Base-by-base conservation (phyloP, 2,888 invertebrate species). In the Xestia c-nigrum region DNA sequence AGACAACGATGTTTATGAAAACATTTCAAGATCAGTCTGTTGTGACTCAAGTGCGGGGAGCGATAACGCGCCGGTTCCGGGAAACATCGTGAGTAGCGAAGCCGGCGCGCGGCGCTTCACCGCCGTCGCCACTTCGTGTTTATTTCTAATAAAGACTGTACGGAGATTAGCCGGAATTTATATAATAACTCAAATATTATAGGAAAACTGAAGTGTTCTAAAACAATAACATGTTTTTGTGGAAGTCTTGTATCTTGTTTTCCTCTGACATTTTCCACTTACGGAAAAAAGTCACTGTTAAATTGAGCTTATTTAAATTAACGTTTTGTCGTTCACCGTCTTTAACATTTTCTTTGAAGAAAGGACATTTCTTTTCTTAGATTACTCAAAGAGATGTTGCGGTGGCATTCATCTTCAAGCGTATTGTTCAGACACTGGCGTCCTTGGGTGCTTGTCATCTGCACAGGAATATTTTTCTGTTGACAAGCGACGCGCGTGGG, bases 11-110 rank as follows among this genome's bases (percentile, higher is more conserved):
- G 76, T 75, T 77, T 67, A 63, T 76, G 81, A 85, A 88, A 83
- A 81, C 24, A 79, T 84, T 88, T 88, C 87, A 88, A 88, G 88
- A 81, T 78, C 85, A 84, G 61, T 43, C 43, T 43, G 43, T 76
- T 65, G 78, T 65, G 88, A 88, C 83, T 88, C 87, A 88, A 88
- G 81, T 73, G 77, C 76, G 74, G 43, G n/a, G 68, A n/a, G 65
- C 72, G 78, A 79, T 83, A 87, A 74, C 78, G 59, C 69, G 70
- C 47, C 12, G 79, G 67, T 88, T 88, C 88, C 74, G 68, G 80
- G 88, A 88, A 88, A 66, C 24, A 21, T 38, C 38, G 63, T 63
- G 77, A 84, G 72, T 70, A 24, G 61, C 19, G 50, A 24, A 68
- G 57, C 21, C 55, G 72, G 72, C 74, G 71, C 66, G 55, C 63